Evolutionary conservation across 2,888 invertebrate genomes (phyloP).

Genomic region (Carterocephalus palaemon): DNA sequence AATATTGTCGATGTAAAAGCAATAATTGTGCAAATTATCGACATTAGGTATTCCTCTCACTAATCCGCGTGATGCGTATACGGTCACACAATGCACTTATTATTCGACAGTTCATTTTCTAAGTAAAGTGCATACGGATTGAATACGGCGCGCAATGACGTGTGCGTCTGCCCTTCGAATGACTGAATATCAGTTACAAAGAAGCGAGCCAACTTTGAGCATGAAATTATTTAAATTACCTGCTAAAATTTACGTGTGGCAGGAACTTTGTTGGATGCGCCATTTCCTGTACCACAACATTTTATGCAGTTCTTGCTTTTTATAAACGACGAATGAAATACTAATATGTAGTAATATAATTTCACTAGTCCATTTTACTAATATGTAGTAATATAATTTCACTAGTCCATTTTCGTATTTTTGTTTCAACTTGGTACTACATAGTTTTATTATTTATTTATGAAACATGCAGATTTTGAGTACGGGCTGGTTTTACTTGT

Average conservation of each 20-base stretch:
- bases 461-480: no score
- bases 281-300: no score
- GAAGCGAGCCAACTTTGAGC: constrained; percentile 32
- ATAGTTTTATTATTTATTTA: no score
- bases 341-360: no score
- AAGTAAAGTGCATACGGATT: constrained; percentile 73
- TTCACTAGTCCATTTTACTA: no score
- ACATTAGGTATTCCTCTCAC: constrained; percentile 73
- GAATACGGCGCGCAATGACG: constrained; percentile 60
- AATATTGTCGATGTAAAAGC: constrained; percentile 25
- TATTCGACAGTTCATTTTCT: constrained; percentile 76
- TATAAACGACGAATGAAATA: no score
- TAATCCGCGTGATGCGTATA: constrained; percentile 69
- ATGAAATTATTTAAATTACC: constrained; percentile 31
- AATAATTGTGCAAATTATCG: constrained; percentile 56
- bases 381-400: no score
- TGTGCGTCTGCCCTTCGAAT: constrained; percentile 66
- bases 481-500: no score
- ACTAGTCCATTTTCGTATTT: no score
- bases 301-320: no score
- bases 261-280: no score
- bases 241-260: constrained; percentile 25
- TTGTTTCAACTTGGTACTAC: no score
- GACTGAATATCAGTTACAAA: constrained; percentile 45
- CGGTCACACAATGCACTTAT: constrained; percentile 77